Base-by-base conservation (phyloP, 1,140 invertebrate genomes). In the Papilio polytes region DNA sequence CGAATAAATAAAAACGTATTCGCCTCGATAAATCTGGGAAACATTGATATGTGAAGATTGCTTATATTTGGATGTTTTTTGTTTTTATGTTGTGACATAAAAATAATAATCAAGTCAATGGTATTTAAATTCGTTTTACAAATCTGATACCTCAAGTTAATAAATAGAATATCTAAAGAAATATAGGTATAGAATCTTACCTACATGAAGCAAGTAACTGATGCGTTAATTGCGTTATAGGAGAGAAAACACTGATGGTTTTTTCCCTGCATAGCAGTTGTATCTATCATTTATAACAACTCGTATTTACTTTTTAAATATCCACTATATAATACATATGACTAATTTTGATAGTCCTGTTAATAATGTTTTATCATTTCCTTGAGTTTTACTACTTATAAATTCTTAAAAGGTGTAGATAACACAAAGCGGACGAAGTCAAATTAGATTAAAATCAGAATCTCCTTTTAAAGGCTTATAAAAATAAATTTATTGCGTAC, bases 401-500 rank as follows among this genome's bases (percentile, higher is more conserved):
- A 74, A 56, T 80, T 79, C 48, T 36, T 31, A 26, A 74, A 74
- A 83, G 77, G 78, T 80, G 83, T 82, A 73, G 81, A 63, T 72
- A 48, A 53, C 66, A 70, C 22, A 72, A 72, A 53, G 44, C 26
- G 51, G 44, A 59, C 46, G 46, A 48, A 72, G 66, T 70, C 63
- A 53, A 80, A 80, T 72, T 76, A 74, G 76, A 48, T 73, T 78
- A 66, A 48, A 86, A 88, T 88, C 86, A 88, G 85, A 89, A 87
- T 89, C 90, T 87, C 80, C 74, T 91, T 87, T 84, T 83, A 87
- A 88, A 87, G 86, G 83, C 86, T 89, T 91, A 90, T 90, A 89
- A 90, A 89, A 87, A 81, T 86, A 82, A 92, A 94, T 94, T 94
- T 92, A 92, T 90, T 86, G 85, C 83, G 31, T 78, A 74, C 86